These are phyloP conservation scores for Coenonympha arcania DNA, from an alignment of 2,888 invertebrate genomes.

Conservation along the genomic window DNA sequence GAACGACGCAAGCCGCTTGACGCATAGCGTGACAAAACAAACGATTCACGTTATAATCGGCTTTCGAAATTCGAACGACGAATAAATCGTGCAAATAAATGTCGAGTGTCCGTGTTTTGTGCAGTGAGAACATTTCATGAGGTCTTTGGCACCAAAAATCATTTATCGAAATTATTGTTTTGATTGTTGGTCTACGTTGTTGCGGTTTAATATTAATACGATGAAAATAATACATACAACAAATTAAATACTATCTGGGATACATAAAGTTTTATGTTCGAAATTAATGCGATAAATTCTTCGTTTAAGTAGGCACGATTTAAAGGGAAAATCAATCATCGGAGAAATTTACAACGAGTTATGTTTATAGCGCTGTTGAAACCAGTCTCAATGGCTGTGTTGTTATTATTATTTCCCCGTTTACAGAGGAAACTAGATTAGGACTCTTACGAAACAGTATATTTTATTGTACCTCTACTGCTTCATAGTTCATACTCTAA, in stretches of 20 bases:
- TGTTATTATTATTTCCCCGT: background rate
- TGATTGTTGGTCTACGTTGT: too few species aligned
- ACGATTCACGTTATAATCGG: conserved; percentile 28
- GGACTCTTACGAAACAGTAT: conserved; percentile 5
- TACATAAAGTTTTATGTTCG: background rate
- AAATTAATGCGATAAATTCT: background rate
- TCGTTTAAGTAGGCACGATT: background rate
- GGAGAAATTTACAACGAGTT: background rate
- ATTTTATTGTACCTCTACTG: conserved; percentile 4
- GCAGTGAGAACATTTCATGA: conserved; percentile 18
- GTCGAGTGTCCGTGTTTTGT: conserved; percentile 47
- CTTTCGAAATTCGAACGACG: conserved; percentile 41
- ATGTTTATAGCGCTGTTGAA: background rate
- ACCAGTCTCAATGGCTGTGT: background rate
- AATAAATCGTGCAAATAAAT: conserved; percentile 41
- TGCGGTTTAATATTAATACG: conserved; percentile 10
- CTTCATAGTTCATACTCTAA: too few species aligned
- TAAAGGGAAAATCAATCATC: background rate
- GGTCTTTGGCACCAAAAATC: background rate
- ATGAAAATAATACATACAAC: conserved; percentile 10
- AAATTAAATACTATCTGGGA: background rate
- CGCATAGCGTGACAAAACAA: conserved; percentile 46
- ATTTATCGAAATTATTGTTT: too few species aligned
- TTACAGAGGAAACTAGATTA: background rate
- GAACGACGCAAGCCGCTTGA: conserved; percentile 53